Base-by-base conservation (phyloP, 2,888 invertebrate genomes). In the Anodontia alba region DNA sequence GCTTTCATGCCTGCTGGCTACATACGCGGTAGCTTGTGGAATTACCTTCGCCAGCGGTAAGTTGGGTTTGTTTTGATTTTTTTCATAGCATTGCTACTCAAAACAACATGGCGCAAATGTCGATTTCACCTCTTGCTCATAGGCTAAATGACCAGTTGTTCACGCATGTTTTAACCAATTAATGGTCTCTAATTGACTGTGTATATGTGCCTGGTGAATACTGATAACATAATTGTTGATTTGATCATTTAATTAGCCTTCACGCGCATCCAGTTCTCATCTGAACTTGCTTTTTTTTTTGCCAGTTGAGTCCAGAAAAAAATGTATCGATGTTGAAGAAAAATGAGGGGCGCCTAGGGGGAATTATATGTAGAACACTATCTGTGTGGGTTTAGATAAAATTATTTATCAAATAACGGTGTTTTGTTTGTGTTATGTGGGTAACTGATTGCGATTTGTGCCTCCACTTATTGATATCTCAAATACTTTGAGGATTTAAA, bases 301-400 rank as follows among this genome's bases (percentile, higher is more conserved):
- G n/a, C 33, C 12, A 62, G 33, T 62, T 20, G 62, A 62, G 62
- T 20, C 62, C 62, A 62, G 62, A 62, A 62, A 57, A 33, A 23
- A n/a, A n/a, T n/a, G 62, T 62, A 62, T 62, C 62, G 29, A 62
- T 62, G 70, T 62, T 76, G 49, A 57, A 46, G 46, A 76, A 71
- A 76, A 76, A 70, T 46, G 66, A 76, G 76, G 66, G 76, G 76
- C 76, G 71, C 76, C 76, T 51, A 15, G 51, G 43, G 51, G 76
- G 76, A 46, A 51, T 17, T 46, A 29, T 23, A 12, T 42, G 23
- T 23, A n/a, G 20, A 15, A 23, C 20, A 43, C 8, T 70, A 70
- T 70, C 31, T 17, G 46, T 29, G 43, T 31, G 46, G 49, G 12
- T 29, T 46, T 10, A 7, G 49, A 26, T 70, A 70, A 42, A 3